Evolutionary conservation across 1,140 invertebrate genomes (phyloP).

Genomic region (Neodiprion lecontei): DNA sequence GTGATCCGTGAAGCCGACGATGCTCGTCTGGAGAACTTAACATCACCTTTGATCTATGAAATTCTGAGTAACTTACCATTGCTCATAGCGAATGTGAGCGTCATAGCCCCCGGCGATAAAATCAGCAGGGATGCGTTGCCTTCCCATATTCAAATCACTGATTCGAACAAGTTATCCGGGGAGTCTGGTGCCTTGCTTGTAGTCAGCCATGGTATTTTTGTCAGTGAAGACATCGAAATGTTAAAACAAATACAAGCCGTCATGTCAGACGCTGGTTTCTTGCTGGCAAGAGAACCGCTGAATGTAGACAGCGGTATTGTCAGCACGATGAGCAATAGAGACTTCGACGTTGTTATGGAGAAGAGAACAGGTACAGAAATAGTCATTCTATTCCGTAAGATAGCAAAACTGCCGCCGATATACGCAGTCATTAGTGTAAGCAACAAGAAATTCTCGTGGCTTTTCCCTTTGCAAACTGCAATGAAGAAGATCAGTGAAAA

Average conservation of each 20-base stretch:
- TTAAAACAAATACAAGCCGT: constrained; percentile 43
- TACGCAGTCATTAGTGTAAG: constrained; percentile 44
- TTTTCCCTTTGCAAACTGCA: constrained; percentile 63
- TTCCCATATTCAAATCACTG: constrained; percentile 57
- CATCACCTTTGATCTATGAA: constrained; percentile 64
- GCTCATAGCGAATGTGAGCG: constrained; percentile 65
- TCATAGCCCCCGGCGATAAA: constrained; percentile 47
- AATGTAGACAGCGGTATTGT: constrained; percentile 26
- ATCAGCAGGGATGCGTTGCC: constrained; percentile 62
- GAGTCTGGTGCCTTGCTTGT: constrained; percentile 67
- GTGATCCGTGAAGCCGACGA: constrained; percentile 63
- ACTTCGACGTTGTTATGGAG: constrained; percentile 45
- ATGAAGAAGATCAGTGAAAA: constrained; percentile 60
- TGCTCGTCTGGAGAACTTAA: constrained; percentile 51
- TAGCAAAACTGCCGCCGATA: constrained; percentile 32
- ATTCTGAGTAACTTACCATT: constrained; percentile 69
- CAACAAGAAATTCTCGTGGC: constrained; percentile 61
- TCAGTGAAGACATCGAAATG: constrained; percentile 21
- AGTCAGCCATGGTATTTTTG: constrained; percentile 52
- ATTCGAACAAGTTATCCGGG: constrained; percentile 66
- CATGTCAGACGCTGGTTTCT: constrained; percentile 57
- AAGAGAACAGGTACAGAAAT: constrained; percentile 40
- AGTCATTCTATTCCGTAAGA: constrained; percentile 49
- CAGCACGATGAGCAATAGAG: constrained; percentile 32
- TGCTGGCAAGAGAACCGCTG: constrained; percentile 57